phyloP scores from a whole-genome alignment of 2,113 vertebrate species.

The Centropus unirufus region DNA sequence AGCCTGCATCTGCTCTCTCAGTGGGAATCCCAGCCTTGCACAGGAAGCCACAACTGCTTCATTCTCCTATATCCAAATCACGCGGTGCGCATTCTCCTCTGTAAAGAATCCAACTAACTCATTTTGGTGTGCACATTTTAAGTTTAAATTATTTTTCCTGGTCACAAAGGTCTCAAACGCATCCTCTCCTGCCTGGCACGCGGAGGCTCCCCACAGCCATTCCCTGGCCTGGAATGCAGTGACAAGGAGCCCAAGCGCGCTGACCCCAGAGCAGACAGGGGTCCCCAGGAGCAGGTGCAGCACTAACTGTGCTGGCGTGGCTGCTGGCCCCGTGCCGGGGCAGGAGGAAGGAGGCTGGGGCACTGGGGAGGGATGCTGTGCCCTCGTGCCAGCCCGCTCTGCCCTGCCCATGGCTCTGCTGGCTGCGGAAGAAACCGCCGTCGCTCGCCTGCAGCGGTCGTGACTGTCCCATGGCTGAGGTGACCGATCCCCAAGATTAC shows the following conservation, averaged over 20 bases:
- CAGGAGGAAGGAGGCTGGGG: not conserved
- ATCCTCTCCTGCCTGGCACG: not conserved
- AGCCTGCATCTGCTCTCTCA: not conserved
- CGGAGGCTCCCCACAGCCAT: not conserved
- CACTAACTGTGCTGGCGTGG: not conserved
- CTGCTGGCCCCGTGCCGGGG: fast-evolving
- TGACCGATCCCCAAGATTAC: not conserved
- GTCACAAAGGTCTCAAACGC: not conserved
- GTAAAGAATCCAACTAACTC: not conserved
- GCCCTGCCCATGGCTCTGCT: not conserved
- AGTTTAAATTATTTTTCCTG: not conserved
- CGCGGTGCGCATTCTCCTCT: not conserved
- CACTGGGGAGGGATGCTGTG: no score
- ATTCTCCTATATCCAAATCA: not conserved
- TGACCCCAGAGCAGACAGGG: fast-evolving
- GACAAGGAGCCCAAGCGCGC: fast-evolving
- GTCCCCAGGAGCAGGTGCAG: not conserved
- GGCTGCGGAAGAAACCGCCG: not conserved
- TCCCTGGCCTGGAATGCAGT: fast-evolving
- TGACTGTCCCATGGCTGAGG: not conserved
- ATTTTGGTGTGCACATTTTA: not conserved
- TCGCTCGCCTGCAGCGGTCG: not conserved
- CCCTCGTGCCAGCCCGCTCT: not conserved
- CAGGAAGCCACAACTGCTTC: not conserved
- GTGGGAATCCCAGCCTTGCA: not conserved